A percentile compares a stretch with the other conserved stretches of the same genome.
These are phyloP conservation scores for Vannuccia rotundouncinata DNA, from an alignment of 2,888 invertebrate genomes.

Conservation along the genomic window DNA sequence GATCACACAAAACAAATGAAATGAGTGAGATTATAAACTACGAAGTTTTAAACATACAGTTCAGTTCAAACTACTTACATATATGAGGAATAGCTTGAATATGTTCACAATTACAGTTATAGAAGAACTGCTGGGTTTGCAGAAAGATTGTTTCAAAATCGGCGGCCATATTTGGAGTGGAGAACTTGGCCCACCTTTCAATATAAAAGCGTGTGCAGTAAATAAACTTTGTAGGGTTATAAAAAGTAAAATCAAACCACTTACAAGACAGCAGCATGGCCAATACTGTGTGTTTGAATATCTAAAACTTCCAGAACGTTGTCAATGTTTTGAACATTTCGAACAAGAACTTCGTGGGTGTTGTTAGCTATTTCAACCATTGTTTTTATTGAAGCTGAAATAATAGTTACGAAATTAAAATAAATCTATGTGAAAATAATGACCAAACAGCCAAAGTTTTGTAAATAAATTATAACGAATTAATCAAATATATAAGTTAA, in stretches of 20 bases:
- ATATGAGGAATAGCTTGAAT: not conserved
- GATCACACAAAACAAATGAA: not conserved
- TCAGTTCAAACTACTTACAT: not conserved
- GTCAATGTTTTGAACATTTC: constrained; percentile 12
- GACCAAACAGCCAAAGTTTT: too few species aligned
- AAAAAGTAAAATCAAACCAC: not conserved
- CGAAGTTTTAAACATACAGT: too few species aligned
- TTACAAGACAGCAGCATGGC: not conserved
- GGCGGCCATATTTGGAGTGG: not conserved
- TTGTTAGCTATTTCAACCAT: not conserved
- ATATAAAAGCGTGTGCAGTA: not conserved
- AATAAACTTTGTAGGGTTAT: not conserved
- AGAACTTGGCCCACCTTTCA: not conserved
- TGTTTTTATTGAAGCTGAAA: not conserved
- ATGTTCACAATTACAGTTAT: not conserved
- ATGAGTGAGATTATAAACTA: too few species aligned
- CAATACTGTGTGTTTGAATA: not conserved
- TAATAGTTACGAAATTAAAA: too few species aligned
- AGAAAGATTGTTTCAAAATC: not conserved
- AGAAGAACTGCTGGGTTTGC: not conserved
- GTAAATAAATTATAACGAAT: too few species aligned
- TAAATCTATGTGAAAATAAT: too few species aligned
- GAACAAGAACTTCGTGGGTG: not conserved
- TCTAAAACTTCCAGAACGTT: not conserved
- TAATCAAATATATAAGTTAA: too few species aligned